A percentile compares a stretch with the other conserved stretches of the same genome.
Evolutionary conservation across 1,140 invertebrate species (phyloP).

Genomic region (Steinernema feltiae): DNA sequence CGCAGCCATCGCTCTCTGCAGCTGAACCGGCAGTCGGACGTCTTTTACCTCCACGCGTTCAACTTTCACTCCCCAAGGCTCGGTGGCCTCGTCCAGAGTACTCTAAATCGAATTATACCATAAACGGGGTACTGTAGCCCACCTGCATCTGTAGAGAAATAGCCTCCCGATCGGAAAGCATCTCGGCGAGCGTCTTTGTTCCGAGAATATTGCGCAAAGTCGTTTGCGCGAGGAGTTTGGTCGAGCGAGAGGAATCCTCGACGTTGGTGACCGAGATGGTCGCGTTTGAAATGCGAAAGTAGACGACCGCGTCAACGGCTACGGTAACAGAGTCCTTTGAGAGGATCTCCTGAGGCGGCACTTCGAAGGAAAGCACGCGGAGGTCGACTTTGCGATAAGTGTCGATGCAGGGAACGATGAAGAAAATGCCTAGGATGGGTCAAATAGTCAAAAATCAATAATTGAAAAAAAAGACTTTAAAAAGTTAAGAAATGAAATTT

Average conservation of each 20-base stretch:
- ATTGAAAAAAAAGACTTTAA: too few species aligned
- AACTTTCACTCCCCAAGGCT: slow-evolving; percentile 89
- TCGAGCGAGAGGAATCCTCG: slow-evolving; percentile 60
- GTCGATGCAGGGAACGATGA: slow-evolving; percentile 64
- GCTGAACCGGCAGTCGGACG: slow-evolving; percentile 60
- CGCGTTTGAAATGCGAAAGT: slow-evolving; percentile 72
- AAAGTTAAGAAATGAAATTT: too few species aligned
- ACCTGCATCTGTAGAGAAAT: slow-evolving; percentile 61
- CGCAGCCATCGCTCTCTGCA: slow-evolving; percentile 61
- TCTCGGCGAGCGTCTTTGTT: slow-evolving; percentile 38
- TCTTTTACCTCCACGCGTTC: slow-evolving; percentile 83
- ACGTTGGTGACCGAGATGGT: slow-evolving; percentile 82
- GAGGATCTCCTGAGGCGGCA: slow-evolving; percentile 66
- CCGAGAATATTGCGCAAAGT: slow-evolving; percentile 49
- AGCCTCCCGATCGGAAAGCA: slow-evolving; percentile 58
- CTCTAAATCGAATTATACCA: slow-evolving; percentile 30
- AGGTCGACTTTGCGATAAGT: slow-evolving; percentile 64
- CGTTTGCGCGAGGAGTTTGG: slow-evolving; percentile 43
- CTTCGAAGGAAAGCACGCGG: slow-evolving; percentile 65
- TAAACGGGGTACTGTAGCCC: neutral
- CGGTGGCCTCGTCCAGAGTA: slow-evolving; percentile 78
- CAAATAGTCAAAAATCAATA: too few species aligned
- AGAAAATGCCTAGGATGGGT: slow-evolving; percentile 67
- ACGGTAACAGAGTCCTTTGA: slow-evolving; percentile 66
- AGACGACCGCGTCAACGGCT: slow-evolving; percentile 64